Evolutionary conservation across 2,113 vertebrate species (phyloP).

Genomic region (Sapayoa aenigma): DNA sequence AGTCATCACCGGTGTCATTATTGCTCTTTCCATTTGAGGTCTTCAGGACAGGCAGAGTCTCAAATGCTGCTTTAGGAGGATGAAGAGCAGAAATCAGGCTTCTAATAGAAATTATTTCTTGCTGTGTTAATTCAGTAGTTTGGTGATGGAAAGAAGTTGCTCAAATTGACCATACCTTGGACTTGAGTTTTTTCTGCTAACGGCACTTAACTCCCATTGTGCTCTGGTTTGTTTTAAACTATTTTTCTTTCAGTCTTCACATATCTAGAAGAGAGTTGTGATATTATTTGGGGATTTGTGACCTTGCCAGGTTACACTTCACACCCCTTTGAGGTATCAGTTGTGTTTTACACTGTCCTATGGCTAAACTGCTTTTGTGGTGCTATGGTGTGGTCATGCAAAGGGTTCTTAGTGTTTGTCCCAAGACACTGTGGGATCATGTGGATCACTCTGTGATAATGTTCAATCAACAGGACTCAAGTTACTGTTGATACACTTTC

Average conservation of each 20-base stretch:
- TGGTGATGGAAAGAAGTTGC: neutral
- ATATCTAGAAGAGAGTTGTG: neutral
- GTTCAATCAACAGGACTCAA: neutral
- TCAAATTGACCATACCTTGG: neutral
- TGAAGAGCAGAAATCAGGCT: neutral
- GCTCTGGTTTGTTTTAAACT: neutral
- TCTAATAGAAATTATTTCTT: neutral
- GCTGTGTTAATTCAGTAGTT: neutral
- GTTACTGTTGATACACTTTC: neutral
- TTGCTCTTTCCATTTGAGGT: neutral
- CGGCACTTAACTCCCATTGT: rapidly evolving
- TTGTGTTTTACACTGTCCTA: rapidly evolving
- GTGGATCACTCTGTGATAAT: rapidly evolving
- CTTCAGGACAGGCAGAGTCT: neutral
- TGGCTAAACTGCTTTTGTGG: rapidly evolving
- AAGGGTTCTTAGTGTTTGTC: neutral
- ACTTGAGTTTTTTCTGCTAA: neutral
- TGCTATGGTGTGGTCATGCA: rapidly evolving
- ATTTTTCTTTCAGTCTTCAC: neutral
- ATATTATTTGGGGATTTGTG: neutral
- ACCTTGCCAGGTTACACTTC: neutral
- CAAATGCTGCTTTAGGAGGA: neutral
- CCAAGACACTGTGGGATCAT: rapidly evolving
- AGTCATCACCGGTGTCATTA: neutral
- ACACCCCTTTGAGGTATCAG: no score